phyloP scores from a whole-genome alignment of 1,140 invertebrate genomes.

The Tribolium castaneum region DNA sequence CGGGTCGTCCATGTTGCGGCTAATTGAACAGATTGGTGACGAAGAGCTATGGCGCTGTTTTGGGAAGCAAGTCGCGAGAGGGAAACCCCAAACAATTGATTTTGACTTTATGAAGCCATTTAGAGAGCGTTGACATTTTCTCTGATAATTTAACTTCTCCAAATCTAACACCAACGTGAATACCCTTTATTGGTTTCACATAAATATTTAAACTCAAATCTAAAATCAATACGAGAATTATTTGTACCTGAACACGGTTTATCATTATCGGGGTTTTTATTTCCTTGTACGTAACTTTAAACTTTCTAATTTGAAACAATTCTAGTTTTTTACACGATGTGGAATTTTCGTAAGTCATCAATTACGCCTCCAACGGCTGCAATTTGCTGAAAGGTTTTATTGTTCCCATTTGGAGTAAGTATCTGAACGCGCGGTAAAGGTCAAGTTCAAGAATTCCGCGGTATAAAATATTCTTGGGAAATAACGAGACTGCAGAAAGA shows the following conservation, averaged over 20 bases:
- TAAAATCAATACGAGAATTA: no score
- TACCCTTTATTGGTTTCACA: neutral
- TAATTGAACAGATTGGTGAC: conserved; percentile 28
- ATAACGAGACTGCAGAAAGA: no score
- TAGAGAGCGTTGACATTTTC: conserved; percentile 2
- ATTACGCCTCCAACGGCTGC: neutral
- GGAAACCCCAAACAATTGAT: neutral
- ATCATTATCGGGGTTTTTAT: no score
- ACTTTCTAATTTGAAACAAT: no score
- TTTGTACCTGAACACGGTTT: no score
- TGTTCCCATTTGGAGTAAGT: neutral
- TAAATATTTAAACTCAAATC: neutral
- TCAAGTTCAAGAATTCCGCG: conserved; percentile 1
- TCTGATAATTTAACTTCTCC: neutral
- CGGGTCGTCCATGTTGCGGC: conserved; percentile 73
- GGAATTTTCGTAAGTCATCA: no score
- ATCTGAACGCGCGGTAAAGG: neutral
- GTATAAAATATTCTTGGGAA: no score
- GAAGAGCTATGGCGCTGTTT: conserved; percentile 7
- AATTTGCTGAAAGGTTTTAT: conserved; percentile 4
- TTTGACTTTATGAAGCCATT: neutral
- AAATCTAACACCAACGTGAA: no score
- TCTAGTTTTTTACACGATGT: no score
- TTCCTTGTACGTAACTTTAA: no score
- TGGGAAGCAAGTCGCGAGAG: conserved; percentile 39